Evolutionary conservation across 2,888 invertebrate species (phyloP).

Genomic region (Koerneria pararmatus): DNA sequence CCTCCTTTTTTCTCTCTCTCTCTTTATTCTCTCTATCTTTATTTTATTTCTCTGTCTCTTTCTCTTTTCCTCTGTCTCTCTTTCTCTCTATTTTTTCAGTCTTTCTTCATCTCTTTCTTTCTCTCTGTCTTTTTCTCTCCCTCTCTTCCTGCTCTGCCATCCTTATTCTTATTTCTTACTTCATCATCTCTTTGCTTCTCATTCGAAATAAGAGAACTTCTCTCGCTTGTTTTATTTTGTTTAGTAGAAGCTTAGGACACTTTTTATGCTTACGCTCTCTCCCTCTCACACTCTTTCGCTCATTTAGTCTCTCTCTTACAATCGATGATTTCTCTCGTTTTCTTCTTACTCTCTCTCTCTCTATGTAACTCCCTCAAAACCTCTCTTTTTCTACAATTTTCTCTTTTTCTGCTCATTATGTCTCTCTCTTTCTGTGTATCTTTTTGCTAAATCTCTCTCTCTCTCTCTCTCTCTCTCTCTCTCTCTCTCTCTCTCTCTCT

Average conservation of each 20-base stretch:
- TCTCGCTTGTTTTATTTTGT: neutral
- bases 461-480: neutral
- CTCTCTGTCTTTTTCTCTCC: too few relatives aligned
- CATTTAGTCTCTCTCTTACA: conserved; percentile 2
- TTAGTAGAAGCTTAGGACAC: neutral
- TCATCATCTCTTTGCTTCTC: conserved; percentile 3
- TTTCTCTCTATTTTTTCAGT: too few relatives aligned
- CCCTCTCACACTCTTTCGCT: neutral
- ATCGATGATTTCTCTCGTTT: neutral
- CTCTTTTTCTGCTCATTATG: neutral
- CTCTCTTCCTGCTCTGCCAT: neutral
- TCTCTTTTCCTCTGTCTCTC: too few relatives aligned
- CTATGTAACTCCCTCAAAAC: neutral
- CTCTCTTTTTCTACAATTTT: neutral
- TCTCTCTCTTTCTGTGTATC: neutral
- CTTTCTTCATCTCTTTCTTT: too few relatives aligned
- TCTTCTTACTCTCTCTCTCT: neutral
- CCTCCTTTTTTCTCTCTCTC: too few relatives aligned
- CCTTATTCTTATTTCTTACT: neutral
- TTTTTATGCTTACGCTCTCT: neutral
- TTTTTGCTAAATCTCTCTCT: neutral
- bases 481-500: neutral
- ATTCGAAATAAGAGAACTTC: neutral
- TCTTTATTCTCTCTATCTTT: too few relatives aligned
- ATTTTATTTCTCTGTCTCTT: too few relatives aligned